Base-by-base conservation (phyloP, 2,113 vertebrate genomes). In the Heterocephalus glaber region DNA sequence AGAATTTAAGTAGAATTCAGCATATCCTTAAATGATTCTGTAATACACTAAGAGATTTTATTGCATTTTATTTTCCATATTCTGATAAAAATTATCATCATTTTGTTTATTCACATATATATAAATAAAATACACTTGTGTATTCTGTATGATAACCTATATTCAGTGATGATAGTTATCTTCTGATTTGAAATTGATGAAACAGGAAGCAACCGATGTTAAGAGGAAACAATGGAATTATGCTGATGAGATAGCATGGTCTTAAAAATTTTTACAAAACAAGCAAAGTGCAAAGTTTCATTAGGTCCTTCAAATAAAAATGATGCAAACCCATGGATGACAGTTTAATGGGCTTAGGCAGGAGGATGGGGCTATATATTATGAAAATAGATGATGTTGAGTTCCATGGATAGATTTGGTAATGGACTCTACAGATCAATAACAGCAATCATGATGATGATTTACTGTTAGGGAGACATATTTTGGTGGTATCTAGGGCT, bases 371-470 rank as follows among this genome's bases (percentile, higher is more conserved):
- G 47, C 81, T 84, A 90, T 97, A 92, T 90, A 96, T 96, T 92
- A 97, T 93, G 66, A 96, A 95, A 96, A 97, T 93, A 93, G 72
- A 95, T 97, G 52, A 58, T 85, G 41, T 22, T 96, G 95, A 97
- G 95, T 95, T 41, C 54, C 90, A 97, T 76, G 94, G 92, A 96
- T 61, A 84, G 77, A 97, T 98, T 98, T 58, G 11, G 92, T 81
- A 97, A 93, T 92, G 97, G 90, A 96, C 54, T 97, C 72, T 95
- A 79, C 91, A 97, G 95, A 97, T 98, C 96, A 97, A 65, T 98
- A 96, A 93, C 82, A 86, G 72, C 88, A 95, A 83, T 95, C 2
- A 17, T 89, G 89, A 94, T 89, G 77, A 90, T 97, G 93, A 96
- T 92, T 98, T 98, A 97, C 83, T 91, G 17, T 77, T 92, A 83